Percentiles rank a stretch among this genome's conserved stretches.
These are phyloP conservation scores for Schlechtendalia chinensis DNA, from an alignment of 1,140 invertebrate genomes.

Conservation along the genomic window DNA sequence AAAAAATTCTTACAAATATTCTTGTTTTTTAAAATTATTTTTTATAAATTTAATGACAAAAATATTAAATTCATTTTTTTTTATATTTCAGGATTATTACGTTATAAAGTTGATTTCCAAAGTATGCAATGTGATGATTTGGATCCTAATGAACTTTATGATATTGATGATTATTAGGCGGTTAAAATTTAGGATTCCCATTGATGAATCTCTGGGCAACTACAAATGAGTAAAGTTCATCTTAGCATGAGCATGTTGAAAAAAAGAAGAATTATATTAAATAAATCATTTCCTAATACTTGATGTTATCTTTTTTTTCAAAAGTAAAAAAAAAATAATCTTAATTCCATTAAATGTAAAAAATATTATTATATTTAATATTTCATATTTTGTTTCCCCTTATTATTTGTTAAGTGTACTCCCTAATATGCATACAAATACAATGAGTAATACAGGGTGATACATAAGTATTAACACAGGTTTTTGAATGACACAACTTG, in stretches of 20 bases:
- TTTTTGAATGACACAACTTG: constrained; percentile 10
- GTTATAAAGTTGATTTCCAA: constrained; percentile 99
- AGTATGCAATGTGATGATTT: constrained; percentile 88
- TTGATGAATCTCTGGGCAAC: constrained; percentile 21
- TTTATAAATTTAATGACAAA: not conserved
- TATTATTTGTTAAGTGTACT: constrained; percentile 5
- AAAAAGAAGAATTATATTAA: constrained; percentile 31
- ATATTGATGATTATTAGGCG: constrained; percentile 87
- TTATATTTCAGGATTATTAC: constrained; percentile 79
- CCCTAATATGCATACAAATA: not conserved
- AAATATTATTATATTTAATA: not conserved
- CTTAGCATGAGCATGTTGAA: constrained; percentile 35
- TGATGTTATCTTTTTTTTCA: constrained; percentile 21
- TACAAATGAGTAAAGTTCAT: constrained; percentile 30
- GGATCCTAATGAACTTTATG: constrained; percentile 77
- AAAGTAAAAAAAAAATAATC: constrained; percentile 24
- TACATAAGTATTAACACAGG: constrained; percentile 4
- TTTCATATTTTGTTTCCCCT: constrained; percentile 8
- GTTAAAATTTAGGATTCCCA: constrained; percentile 13
- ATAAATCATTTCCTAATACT: constrained; percentile 6
- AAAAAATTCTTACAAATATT: no score
- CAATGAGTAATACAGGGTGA: constrained; percentile 28
- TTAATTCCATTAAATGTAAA: constrained; percentile 37
- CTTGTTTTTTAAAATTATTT: no score
- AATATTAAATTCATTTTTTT: constrained; percentile 48